Conservation (phyloP, 2,113 vertebrate genomes). For the Pedionomus torquatus region DNA sequence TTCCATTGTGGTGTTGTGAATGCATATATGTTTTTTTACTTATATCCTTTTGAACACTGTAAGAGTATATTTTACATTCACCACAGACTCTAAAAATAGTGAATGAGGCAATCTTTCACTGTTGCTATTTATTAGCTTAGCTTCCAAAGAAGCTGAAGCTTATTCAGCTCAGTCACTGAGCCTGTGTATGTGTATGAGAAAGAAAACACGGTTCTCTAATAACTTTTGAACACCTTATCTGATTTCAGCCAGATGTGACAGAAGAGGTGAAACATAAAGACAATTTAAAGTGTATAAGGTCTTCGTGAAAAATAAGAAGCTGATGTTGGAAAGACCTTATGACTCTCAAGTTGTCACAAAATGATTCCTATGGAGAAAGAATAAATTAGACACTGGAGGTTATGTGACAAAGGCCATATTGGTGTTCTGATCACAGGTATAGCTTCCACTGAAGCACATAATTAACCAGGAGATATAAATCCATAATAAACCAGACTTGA, state of each 20-base stretch:
- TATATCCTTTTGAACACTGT: neutral
- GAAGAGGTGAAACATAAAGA: conserved; percentile 4
- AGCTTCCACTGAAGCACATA: neutral
- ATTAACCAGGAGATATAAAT: neutral
- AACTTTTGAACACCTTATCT: neutral
- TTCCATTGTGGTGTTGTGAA: neutral
- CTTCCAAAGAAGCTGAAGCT: neutral
- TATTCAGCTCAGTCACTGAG: neutral
- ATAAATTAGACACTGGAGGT: neutral
- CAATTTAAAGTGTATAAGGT: neutral
- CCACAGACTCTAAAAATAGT: neutral
- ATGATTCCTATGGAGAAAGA: neutral
- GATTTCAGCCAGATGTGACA: neutral
- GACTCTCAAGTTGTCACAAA: neutral
- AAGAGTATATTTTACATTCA: neutral
- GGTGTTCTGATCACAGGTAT: neutral
- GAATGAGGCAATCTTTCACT: neutral
- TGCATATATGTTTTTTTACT: neutral
- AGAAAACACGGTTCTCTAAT: conserved; percentile 9
- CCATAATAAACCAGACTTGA: neutral
- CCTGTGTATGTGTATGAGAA: neutral
- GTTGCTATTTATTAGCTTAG: neutral
- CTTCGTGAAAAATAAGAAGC: neutral
- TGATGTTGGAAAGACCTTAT: neutral
- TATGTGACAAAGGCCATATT: neutral